A percentile compares a stretch with the other conserved stretches of the same genome.
Conservation (phyloP, 2,113 vertebrate species). For the Cervus canadensis region DNA sequence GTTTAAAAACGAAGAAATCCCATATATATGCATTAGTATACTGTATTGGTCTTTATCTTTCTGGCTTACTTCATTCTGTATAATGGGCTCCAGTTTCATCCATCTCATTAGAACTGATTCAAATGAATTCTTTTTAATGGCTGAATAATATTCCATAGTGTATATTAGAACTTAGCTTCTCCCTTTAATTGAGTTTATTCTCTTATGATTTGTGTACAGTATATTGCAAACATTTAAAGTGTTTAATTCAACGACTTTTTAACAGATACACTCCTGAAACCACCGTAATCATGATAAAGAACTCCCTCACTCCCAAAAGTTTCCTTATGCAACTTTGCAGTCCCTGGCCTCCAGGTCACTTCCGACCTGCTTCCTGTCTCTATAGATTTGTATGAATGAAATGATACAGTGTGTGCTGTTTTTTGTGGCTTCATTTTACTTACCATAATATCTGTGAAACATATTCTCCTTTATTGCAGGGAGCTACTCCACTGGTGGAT, state of each 20-base stretch:
- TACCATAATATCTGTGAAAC: background rate
- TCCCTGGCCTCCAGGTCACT: background rate
- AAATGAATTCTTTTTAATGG: too few relatives aligned
- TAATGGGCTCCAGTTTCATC: too few relatives aligned
- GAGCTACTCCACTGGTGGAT: background rate
- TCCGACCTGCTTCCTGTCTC: background rate
- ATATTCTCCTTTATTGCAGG: background rate
- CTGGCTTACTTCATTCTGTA: too few relatives aligned
- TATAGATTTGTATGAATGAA: background rate
- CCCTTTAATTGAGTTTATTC: background rate
- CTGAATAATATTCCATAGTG: too few relatives aligned
- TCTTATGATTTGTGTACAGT: background rate
- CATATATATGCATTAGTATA: too few relatives aligned
- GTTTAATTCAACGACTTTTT: background rate
- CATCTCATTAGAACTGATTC: too few relatives aligned
- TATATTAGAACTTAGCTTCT: background rate
- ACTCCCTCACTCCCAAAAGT: background rate
- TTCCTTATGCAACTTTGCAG: background rate
- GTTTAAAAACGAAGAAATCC: background rate
- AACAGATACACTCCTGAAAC: background rate
- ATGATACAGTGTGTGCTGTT: background rate
- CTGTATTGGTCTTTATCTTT: too few relatives aligned
- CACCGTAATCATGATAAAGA: background rate
- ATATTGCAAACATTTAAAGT: background rate
- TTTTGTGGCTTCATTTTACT: background rate